Conservation (phyloP, 2,113 vertebrate species). For the Centrocercus urophasianus region DNA sequence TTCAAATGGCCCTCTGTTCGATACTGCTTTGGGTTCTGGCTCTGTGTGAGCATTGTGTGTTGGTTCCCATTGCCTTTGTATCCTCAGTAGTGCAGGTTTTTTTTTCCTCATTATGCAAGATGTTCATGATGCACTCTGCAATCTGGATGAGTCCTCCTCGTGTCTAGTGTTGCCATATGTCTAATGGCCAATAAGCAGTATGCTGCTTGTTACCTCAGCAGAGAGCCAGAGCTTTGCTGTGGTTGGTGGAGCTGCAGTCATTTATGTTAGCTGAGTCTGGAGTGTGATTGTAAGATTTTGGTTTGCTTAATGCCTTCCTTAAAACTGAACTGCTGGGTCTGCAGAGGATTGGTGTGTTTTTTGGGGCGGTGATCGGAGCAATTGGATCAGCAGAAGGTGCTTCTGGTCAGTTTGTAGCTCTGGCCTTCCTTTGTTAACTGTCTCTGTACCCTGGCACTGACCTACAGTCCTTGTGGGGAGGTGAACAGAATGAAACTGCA, state of each 20-base stretch:
- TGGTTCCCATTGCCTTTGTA: neutral
- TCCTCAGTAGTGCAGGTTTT: neutral
- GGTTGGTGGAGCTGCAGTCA: fast-evolving
- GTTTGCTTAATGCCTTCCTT: neutral
- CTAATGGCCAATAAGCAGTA: neutral
- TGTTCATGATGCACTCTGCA: neutral
- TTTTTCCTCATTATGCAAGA: neutral
- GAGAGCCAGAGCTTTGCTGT: neutral
- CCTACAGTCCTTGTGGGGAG: neutral
- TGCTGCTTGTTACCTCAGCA: neutral
- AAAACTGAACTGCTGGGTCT: neutral
- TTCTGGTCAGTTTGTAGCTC: neutral
- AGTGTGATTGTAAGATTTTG: neutral
- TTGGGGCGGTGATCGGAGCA: neutral
- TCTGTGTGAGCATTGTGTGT: fast-evolving
- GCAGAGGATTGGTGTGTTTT: neutral
- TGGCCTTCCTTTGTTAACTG: neutral
- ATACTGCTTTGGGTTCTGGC: neutral
- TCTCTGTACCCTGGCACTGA: neutral
- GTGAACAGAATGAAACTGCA: neutral
- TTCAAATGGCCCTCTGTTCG: fast-evolving
- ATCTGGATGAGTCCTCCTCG: neutral
- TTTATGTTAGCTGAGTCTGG: neutral
- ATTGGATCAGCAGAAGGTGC: neutral
- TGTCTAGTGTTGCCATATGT: neutral